phyloP scores from a whole-genome alignment of 2,113 vertebrate species.

The Struthidea cinerea region DNA sequence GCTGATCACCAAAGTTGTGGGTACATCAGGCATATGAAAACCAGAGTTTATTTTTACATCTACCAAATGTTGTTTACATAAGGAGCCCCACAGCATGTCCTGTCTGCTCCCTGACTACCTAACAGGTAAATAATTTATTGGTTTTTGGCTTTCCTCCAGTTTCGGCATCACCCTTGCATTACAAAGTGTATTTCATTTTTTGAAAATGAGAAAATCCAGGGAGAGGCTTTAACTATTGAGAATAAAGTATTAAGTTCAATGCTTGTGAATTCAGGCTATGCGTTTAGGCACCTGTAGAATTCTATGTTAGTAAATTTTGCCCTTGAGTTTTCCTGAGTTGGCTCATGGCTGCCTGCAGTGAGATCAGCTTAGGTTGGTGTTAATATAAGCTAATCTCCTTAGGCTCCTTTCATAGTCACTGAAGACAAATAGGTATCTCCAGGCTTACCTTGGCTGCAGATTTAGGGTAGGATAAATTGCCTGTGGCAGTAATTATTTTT shows the following conservation, averaged over 20 bases:
- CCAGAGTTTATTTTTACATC: background rate
- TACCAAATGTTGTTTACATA: background rate
- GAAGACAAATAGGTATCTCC: background rate
- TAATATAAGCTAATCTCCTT: background rate
- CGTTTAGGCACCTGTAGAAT: background rate
- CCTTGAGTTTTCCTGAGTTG: background rate
- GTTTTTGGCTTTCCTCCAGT: background rate
- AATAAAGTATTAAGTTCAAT: background rate
- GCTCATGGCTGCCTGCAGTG: background rate
- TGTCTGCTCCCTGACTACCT: background rate
- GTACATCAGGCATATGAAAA: background rate
- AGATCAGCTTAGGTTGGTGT: background rate
- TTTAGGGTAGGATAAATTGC: background rate
- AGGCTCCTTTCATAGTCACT: background rate
- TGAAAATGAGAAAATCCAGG: background rate
- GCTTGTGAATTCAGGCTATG: background rate
- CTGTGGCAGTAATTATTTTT: background rate
- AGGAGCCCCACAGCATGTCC: background rate
- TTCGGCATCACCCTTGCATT: background rate
- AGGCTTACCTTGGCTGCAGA: background rate
- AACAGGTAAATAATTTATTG: background rate
- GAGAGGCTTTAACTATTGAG: background rate
- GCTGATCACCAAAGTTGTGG: background rate
- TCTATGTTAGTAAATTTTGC: background rate
- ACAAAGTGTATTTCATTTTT: background rate